A percentile compares a stretch with the other conserved stretches of the same genome.
phyloP scores from a whole-genome alignment of 1,140 invertebrate genomes.

The Amphibalanus amphitrite region DNA sequence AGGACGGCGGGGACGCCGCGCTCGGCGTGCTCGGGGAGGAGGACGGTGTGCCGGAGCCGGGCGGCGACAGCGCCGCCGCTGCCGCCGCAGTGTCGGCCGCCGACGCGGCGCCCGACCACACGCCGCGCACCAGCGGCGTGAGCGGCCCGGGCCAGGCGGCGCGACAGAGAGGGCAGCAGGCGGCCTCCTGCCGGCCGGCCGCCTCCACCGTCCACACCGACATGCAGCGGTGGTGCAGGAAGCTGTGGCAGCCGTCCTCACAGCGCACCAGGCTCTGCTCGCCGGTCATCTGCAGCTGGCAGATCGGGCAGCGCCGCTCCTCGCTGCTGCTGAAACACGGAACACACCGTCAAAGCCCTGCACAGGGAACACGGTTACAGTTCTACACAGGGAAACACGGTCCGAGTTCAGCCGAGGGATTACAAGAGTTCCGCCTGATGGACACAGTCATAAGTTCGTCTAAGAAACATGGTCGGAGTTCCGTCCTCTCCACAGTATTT shows the following conservation, averaged over 20 bases:
- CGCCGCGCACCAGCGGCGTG: background rate
- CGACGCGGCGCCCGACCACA: constrained; percentile 13
- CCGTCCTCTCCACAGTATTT: no score
- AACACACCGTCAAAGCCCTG: no score
- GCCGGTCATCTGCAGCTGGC: constrained; percentile 31
- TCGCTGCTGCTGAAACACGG: no score
- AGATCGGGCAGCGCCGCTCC: constrained; percentile 32
- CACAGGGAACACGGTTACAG: constrained; percentile 14
- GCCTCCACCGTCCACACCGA: constrained; percentile 32
- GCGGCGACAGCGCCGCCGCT: constrained; percentile 7
- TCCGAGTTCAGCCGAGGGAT: no score
- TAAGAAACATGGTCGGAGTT: no score
- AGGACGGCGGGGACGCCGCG: constrained; percentile 9
- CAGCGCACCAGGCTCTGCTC: constrained; percentile 30
- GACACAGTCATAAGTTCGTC: no score
- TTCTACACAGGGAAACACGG: no score
- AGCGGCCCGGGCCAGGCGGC: constrained; percentile 20
- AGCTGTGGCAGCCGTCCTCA: constrained; percentile 29
- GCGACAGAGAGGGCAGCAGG: constrained; percentile 30
- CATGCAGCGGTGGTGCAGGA: constrained; percentile 32
- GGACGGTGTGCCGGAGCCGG: constrained; percentile 13
- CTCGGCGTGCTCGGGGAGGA: constrained; percentile 20
- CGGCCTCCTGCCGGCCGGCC: constrained; percentile 25
- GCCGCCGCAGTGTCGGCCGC: constrained; percentile 14
- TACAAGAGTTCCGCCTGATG: no score